A percentile compares a stretch with the other conserved stretches of the same genome.
Conservation (phyloP, 2,797 vertebrate genomes). For the Avahi laniger region DNA sequence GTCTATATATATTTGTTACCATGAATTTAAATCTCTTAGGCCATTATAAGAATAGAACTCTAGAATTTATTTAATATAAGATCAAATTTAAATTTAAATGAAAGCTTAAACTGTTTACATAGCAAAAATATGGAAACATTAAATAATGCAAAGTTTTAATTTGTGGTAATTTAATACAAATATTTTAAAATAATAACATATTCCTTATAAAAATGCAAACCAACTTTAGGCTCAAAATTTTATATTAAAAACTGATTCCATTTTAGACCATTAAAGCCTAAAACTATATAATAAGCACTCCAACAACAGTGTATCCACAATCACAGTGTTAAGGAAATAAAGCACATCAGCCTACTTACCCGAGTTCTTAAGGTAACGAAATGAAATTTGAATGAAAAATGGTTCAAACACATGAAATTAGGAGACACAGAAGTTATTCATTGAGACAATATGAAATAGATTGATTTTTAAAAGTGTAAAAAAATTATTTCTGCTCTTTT, state of each 20-base stretch:
- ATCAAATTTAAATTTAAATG: conserved; percentile 25
- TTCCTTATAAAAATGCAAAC: background rate
- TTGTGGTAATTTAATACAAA: background rate
- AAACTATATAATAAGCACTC: background rate
- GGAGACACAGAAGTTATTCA: background rate
- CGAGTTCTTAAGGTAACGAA: background rate
- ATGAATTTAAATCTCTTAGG: background rate
- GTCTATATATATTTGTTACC: background rate
- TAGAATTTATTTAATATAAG: conserved; percentile 7
- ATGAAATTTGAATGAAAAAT: background rate
- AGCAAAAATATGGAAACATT: background rate
- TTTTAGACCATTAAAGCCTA: background rate
- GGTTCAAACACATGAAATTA: background rate
- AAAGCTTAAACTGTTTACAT: background rate
- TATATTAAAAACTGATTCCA: background rate
- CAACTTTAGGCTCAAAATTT: background rate
- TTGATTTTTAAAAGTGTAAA: background rate
- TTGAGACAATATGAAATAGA: rapidly evolving
- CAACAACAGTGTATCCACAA: background rate
- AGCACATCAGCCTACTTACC: background rate
- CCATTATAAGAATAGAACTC: background rate
- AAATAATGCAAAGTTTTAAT: background rate
- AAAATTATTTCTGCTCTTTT: background rate
- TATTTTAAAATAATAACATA: background rate
- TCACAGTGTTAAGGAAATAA: background rate